These are phyloP conservation scores for Stenodema calcarata DNA, from an alignment of 2,888 invertebrate species.

Conservation along the genomic window DNA sequence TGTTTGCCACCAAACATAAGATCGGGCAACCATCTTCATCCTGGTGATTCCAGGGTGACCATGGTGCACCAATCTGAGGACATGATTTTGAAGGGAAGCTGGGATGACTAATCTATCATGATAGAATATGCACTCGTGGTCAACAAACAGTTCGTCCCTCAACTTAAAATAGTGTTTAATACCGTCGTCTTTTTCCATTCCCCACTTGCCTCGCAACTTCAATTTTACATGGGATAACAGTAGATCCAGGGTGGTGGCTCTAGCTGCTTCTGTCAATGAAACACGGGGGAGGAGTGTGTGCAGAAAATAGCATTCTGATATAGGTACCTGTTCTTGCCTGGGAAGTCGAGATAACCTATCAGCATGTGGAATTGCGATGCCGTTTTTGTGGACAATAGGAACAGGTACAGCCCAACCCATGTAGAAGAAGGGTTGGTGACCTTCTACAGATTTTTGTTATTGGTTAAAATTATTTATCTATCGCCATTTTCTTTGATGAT, in stretches of 20 bases:
- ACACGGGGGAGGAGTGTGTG: background rate
- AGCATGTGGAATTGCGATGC: background rate
- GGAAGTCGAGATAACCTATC: background rate
- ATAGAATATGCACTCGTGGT: background rate
- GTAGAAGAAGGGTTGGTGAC: no score
- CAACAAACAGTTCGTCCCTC: background rate
- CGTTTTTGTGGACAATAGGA: slow-evolving; percentile 9
- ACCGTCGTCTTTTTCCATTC: background rate
- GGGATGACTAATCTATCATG: background rate
- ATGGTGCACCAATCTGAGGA: background rate
- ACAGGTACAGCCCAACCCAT: no score
- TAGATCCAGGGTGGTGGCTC: background rate
- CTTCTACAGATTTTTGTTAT: no score
- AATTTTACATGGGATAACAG: background rate
- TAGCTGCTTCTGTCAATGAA: background rate
- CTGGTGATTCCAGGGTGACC: no score
- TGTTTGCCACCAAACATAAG: no score
- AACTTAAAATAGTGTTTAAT: background rate
- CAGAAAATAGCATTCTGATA: background rate
- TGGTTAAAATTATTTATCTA: no score
- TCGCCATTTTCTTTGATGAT: no score
- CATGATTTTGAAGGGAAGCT: background rate
- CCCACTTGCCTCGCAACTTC: background rate
- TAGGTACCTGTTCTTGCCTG: background rate
- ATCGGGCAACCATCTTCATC: no score